Conservation (phyloP, 2,888 invertebrate genomes). For the Drymonia ruficornis region DNA sequence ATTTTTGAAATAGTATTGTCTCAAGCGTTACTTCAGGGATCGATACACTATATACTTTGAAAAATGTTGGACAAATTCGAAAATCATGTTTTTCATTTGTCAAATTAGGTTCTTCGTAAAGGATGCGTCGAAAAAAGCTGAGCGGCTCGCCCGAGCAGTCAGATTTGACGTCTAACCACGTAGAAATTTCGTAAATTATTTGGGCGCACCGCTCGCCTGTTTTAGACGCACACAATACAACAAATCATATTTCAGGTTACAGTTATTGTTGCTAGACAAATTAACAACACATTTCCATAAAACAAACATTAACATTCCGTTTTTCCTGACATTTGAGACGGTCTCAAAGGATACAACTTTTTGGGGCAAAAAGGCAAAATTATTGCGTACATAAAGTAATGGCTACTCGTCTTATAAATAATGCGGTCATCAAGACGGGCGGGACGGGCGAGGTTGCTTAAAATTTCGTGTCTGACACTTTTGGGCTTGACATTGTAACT, state of each 20-base stretch:
- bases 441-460: conserved; percentile 23
- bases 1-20: neutral
- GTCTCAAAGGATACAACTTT: neutral
- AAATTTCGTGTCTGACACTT: conserved; percentile 42
- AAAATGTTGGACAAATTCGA: too few species aligned
- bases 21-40: neutral
- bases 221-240: too few species aligned
- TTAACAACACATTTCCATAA: neutral
- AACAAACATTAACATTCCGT: neutral
- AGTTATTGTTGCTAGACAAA: neutral
- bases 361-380: conserved; percentile 4
- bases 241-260: too few species aligned
- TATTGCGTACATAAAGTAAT: conserved; percentile 3
- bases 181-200: too few species aligned
- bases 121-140: too few species aligned
- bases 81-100: too few species aligned
- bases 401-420: conserved; percentile 1
- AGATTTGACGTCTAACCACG: too few species aligned
- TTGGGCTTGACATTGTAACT: conserved; percentile 35
- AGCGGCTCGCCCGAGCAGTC: too few species aligned
- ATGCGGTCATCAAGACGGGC: conserved; percentile 38
- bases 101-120: too few species aligned
- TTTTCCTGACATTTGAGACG: neutral
- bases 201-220: too few species aligned
- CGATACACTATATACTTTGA: too few species aligned